Evolutionary conservation across 2,797 vertebrate species (phyloP).

Genomic region (Chloroceryle amazona): DNA sequence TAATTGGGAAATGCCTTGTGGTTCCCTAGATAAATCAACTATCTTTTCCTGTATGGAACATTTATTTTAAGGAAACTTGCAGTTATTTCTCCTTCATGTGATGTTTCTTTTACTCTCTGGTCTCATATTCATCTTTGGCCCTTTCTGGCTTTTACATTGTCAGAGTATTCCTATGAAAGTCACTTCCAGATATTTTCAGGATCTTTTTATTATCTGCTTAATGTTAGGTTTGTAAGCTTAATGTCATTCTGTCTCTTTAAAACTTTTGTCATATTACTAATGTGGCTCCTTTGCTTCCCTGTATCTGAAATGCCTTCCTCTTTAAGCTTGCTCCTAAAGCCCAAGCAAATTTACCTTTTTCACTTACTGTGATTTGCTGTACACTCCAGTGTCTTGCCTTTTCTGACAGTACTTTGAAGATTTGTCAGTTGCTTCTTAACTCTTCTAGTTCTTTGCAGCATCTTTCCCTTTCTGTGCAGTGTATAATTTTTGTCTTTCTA

Average conservation of each 20-base stretch:
- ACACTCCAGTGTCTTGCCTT: neutral
- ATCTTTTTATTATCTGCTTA: neutral
- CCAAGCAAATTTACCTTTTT: neutral
- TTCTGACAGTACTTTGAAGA: slow-evolving; percentile 4
- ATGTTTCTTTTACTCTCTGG: neutral
- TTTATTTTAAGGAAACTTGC: neutral
- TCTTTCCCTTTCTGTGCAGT: neutral
- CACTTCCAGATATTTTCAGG: neutral
- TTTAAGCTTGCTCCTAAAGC: neutral
- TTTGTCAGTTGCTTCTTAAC: neutral
- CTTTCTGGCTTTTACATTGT: neutral
- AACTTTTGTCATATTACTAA: neutral
- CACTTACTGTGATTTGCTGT: neutral
- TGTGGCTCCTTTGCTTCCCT: neutral
- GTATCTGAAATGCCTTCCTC: neutral
- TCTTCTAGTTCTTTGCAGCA: neutral
- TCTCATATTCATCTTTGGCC: neutral
- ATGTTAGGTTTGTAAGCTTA: neutral
- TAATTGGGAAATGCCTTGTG: rapidly evolving
- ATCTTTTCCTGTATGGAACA: neutral
- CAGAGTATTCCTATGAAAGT: neutral
- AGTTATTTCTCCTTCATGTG: neutral
- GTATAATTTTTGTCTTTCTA: slow-evolving; percentile 3
- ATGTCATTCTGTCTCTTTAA: neutral
- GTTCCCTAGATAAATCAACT: neutral